phyloP scores from a whole-genome alignment of 2,113 vertebrate species.

The Raja brachyura region DNA sequence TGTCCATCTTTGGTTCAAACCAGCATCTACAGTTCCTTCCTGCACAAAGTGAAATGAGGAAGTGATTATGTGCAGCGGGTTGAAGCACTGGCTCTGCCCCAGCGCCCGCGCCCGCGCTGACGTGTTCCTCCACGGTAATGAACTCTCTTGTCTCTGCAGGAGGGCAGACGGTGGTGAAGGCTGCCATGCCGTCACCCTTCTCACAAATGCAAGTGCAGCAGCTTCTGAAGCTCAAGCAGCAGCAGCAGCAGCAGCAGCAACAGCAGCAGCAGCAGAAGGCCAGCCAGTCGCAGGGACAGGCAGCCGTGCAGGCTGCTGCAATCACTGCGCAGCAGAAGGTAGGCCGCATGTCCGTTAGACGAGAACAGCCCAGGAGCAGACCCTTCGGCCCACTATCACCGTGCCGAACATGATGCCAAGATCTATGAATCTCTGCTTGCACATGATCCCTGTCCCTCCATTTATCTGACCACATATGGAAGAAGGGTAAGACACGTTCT shows the following conservation, averaged over 20 bases:
- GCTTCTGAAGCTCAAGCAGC: conserved; percentile 65
- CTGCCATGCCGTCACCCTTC: conserved; percentile 52
- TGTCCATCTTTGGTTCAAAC: no score
- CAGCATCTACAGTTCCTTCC: no score
- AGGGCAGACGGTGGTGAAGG: conserved; percentile 60
- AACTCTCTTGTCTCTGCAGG: conserved; percentile 48
- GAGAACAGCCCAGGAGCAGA: no score
- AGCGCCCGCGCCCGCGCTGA: no score
- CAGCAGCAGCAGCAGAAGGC: conserved; percentile 75
- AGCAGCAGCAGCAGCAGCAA: conserved; percentile 58
- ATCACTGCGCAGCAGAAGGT: conserved; percentile 75
- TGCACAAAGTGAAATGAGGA: no score
- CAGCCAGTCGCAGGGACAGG: conserved; percentile 68
- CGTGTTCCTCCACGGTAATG: background rate
- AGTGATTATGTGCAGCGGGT: background rate
- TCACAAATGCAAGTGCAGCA: conserved; percentile 62
- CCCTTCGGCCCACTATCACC: no score
- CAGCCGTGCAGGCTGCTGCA: conserved; percentile 58
- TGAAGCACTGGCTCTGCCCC: background rate
- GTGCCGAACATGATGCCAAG: no score
- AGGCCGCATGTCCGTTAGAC: background rate
- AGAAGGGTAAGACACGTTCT: background rate
- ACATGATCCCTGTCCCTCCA: no score
- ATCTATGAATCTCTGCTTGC: no score
- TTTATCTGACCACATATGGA: no score